Conservation (phyloP, 2,113 vertebrate species). For the Apaloderma vittatum region DNA sequence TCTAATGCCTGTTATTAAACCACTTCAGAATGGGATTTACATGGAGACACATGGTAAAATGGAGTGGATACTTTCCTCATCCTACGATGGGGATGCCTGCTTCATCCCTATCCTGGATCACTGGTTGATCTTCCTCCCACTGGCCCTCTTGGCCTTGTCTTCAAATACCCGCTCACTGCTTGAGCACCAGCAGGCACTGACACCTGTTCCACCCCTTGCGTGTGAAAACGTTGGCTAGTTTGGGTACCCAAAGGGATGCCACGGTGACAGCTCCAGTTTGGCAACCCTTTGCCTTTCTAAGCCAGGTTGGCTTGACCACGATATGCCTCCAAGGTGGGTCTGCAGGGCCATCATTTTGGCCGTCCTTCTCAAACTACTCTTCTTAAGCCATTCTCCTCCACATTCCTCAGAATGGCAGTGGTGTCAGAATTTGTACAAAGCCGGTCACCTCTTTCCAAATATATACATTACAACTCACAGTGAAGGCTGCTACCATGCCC, state of each 20-base stretch:
- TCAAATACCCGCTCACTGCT: rapidly evolving
- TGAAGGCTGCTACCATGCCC: neutral
- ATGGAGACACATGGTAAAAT: neutral
- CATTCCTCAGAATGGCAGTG: neutral
- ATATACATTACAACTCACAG: neutral
- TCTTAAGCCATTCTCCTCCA: neutral
- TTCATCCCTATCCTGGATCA: neutral
- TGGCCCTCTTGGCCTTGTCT: neutral
- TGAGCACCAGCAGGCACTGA: neutral
- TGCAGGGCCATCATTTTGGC: neutral
- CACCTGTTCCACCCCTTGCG: neutral
- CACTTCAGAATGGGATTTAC: neutral
- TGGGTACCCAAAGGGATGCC: neutral
- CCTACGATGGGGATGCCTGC: neutral
- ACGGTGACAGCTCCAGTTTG: rapidly evolving
- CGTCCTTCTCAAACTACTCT: neutral
- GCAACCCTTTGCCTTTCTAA: neutral
- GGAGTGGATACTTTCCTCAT: neutral
- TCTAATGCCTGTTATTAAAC: neutral
- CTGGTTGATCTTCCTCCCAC: neutral
- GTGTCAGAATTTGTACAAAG: neutral
- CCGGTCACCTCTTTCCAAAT: neutral
- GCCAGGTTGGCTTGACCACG: rapidly evolving
- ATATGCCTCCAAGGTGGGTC: rapidly evolving
- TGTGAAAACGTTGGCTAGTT: rapidly evolving